Evolutionary conservation across 2,113 vertebrate genomes (phyloP), one percentile per base, ranked within the genome.

Genomic region (Phylloscopus trochilus): DNA sequence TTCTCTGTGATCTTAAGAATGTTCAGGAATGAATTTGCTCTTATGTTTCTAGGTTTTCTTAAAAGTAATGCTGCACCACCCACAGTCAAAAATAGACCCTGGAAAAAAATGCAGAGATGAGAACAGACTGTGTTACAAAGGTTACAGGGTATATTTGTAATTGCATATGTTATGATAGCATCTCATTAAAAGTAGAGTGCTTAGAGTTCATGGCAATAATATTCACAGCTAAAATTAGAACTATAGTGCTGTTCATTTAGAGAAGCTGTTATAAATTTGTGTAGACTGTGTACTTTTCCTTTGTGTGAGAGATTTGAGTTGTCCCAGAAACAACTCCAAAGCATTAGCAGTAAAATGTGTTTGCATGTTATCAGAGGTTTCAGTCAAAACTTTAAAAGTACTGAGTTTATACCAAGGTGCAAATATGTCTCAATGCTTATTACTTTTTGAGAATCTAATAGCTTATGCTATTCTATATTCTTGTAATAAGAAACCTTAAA

Each of bases 221-320:
- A 81, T 53, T 83, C 43, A 72, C 39, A 91, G 41, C 88, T 95
- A 91, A 94, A 92, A 96, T 94, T 91, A 96, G 63, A 77, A 76
- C 39, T 58, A 31, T 23, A 74, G 64, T 56, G 66, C 78, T 88
- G 64, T 52, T 95, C 68, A 67, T 90, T 92, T 96, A 75, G 59
- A 67, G 56, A 90, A 83, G 27, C 39, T 92, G 51, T 77, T 88
- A 74, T 13, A 83, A 83, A 87, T 91, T 47, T 80, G 51, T 49
- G 68, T 83, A 91, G 87, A 80, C 39, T 70, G 22, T 64, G n/a
- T 74, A 70, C 55, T 91, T 93, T 74, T 79, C 13, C 26, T 74
- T 43, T 85, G 69, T 83, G 47, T 55, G 60, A 64, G 47, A 67
- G 39, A 30, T 84, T 43, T 84, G 58, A 63, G 51, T 80, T 83